Conservation (phyloP, 2,888 invertebrate genomes). For the Drosophila anomelani region DNA sequence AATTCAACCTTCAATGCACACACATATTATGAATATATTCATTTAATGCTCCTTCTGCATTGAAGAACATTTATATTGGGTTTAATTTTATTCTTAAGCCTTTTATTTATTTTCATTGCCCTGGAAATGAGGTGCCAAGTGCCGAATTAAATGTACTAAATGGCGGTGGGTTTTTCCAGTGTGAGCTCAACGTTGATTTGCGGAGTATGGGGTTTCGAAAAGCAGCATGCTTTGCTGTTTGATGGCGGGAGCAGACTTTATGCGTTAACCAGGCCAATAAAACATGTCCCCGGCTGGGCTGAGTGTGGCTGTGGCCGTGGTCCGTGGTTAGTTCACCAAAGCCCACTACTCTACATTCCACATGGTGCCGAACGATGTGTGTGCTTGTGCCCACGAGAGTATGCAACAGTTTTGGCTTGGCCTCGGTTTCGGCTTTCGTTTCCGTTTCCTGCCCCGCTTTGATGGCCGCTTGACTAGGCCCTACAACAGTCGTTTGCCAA, state of each 20-base stretch:
- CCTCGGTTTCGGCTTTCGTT: conserved; percentile 27
- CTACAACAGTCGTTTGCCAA: conserved; percentile 50
- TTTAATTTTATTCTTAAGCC: not conserved
- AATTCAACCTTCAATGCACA: too few species aligned
- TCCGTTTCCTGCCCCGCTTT: conserved; percentile 26
- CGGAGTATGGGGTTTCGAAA: conserved; percentile 3
- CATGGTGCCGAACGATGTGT: not conserved
- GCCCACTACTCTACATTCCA: not conserved
- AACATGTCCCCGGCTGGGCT: conserved; percentile 51
- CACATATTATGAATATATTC: not conserved
- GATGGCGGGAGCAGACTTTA: conserved; percentile 26
- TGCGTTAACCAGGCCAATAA: conserved; percentile 64
- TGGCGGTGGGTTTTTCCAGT: conserved; percentile 14
- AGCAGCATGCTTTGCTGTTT: conserved; percentile 25
- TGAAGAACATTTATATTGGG: not conserved
- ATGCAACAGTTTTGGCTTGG: conserved; percentile 47
- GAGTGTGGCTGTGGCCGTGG: conserved; percentile 25
- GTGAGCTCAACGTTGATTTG: conserved; percentile 6
- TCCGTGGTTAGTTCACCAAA: conserved; percentile 22
- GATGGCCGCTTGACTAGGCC: conserved; percentile 27
- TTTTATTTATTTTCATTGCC: not conserved
- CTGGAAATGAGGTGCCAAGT: conserved; percentile 1
- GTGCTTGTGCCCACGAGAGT: conserved; percentile 37
- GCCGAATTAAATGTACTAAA: not conserved
- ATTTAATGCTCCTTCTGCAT: not conserved